phyloP scores from a whole-genome alignment of 2,113 vertebrate genomes.

The Urocitellus parryii region DNA sequence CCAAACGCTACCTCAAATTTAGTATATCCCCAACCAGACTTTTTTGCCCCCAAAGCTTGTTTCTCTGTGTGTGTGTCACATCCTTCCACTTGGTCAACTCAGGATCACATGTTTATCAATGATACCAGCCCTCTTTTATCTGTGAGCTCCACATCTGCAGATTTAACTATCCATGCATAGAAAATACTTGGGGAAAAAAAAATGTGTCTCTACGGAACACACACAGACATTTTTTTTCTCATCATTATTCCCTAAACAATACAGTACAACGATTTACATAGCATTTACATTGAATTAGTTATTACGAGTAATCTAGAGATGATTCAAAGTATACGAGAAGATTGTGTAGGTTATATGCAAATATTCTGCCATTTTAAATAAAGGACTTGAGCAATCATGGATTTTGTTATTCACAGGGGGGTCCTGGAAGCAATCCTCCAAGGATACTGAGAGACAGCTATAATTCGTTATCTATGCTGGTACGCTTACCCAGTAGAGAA shows the following conservation, averaged over 20 bases:
- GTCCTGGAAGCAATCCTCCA: neutral
- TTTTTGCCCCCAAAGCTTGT: neutral
- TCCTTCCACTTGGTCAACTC: neutral
- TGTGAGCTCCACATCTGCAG: neutral
- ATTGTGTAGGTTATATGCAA: neutral
- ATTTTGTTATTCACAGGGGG: neutral
- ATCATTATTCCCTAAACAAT: neutral
- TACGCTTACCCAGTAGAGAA: neutral
- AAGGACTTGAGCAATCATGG: neutral
- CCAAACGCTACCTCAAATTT: neutral
- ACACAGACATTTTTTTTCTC: neutral
- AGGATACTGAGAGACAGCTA: neutral
- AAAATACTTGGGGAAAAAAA: neutral
- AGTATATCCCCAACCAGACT: neutral
- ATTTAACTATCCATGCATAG: neutral
- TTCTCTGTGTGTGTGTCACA: neutral
- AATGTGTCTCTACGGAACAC: neutral
- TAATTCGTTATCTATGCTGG: neutral
- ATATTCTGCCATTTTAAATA: too few species aligned
- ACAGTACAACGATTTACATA: neutral
- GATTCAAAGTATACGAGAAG: neutral
- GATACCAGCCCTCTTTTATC: too few species aligned
- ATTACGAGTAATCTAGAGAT: neutral
- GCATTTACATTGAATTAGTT: too few species aligned
- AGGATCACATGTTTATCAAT: neutral